Percentiles rank a stretch among this genome's conserved stretches.
Evolutionary conservation across 2,113 vertebrate species (phyloP).

Genomic region (Paedocypris sp.): DNA sequence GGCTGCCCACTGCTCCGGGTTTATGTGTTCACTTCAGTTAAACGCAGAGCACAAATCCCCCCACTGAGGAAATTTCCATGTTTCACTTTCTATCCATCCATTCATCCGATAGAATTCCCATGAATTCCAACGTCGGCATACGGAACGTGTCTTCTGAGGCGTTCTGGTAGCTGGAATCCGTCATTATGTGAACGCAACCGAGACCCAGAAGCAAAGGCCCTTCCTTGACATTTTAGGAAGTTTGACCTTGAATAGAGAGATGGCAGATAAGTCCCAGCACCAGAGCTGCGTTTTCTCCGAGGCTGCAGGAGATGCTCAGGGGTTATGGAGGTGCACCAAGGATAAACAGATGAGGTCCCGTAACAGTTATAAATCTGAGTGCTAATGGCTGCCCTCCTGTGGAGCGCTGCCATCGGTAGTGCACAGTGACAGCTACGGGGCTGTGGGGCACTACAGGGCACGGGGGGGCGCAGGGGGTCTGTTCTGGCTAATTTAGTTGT

Average conservation of each 20-base stretch:
- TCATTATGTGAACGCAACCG: background rate
- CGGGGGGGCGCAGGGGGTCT: constrained; percentile 41
- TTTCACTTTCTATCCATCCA: no score
- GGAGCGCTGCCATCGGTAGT: constrained; percentile 38
- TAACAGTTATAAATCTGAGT: constrained; percentile 44
- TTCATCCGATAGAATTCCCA: no score
- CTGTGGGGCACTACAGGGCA: constrained; percentile 27
- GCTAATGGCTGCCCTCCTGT: constrained; percentile 44
- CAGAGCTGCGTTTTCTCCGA: constrained; percentile 18
- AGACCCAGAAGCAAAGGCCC: background rate
- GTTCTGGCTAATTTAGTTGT: constrained; percentile 49
- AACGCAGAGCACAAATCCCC: no score
- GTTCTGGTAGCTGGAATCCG: background rate
- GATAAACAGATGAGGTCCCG: constrained; percentile 41
- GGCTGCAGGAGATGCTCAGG: constrained; percentile 16
- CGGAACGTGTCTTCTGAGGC: no score
- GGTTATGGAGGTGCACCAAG: constrained; percentile 35
- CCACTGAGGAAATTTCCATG: no score
- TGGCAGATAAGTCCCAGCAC: background rate
- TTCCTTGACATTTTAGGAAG: background rate
- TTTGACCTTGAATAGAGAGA: background rate
- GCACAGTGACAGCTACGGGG: constrained; percentile 36
- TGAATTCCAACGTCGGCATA: no score
- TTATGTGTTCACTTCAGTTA: no score
- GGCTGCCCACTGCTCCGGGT: no score